Evolutionary conservation across 2,888 invertebrate genomes (phyloP).

Genomic region (Cistogaster globosa): DNA sequence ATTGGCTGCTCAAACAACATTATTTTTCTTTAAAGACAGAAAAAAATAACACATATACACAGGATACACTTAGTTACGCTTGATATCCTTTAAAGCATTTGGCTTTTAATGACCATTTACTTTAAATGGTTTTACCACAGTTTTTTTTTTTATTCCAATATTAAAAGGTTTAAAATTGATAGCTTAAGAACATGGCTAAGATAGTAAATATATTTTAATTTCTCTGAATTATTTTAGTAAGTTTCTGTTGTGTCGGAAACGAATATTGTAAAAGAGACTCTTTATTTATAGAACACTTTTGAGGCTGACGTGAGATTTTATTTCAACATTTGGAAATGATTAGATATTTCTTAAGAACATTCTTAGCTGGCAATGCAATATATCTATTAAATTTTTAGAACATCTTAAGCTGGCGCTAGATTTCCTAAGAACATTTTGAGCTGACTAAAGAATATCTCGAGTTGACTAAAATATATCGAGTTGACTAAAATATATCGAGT

Average conservation of each 20-base stretch:
- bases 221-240: too few relatives aligned
- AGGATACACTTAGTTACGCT: conserved; percentile 53
- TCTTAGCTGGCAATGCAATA: too few relatives aligned
- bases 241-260: too few relatives aligned
- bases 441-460: too few relatives aligned
- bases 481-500: not conserved
- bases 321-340: too few relatives aligned
- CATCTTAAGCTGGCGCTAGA: not conserved
- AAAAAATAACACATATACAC: not conserved
- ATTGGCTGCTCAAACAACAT: not conserved
- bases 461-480: not conserved
- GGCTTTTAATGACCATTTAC: conserved; percentile 54
- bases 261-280: too few relatives aligned
- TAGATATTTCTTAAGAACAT: not conserved
- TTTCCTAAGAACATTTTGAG: not conserved
- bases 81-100: conserved; percentile 49
- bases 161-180: conserved; percentile 38
- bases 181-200: conserved; percentile 5
- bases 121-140: conserved; percentile 39
- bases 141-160: not conserved
- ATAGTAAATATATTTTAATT: too few relatives aligned
- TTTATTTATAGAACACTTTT: too few relatives aligned
- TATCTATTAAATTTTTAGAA: not conserved
- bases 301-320: too few relatives aligned
- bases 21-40: not conserved